Evolutionary conservation across 2,113 vertebrate genomes (phyloP).

Genomic region (Silurus glanis): DNA sequence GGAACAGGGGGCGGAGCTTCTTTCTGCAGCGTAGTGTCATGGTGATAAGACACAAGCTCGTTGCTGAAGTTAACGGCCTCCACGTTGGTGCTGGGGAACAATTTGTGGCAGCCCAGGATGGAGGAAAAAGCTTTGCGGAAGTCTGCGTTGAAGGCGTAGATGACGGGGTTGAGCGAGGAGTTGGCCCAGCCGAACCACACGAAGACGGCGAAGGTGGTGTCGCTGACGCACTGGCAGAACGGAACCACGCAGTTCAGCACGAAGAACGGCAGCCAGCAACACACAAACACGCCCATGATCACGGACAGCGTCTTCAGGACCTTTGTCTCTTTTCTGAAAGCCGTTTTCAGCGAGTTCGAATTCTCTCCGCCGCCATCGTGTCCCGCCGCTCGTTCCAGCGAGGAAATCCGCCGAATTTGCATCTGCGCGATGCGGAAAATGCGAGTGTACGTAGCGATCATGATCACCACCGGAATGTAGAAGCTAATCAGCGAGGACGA

Average conservation of each 20-base stretch:
- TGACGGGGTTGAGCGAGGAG: constrained; percentile 73
- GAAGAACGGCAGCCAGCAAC: constrained; percentile 78
- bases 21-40: constrained; percentile 68
- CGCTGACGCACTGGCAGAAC: constrained; percentile 72
- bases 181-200: constrained; percentile 78
- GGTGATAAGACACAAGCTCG: constrained; percentile 70
- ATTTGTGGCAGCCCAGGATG: constrained; percentile 64
- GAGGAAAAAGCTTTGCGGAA: constrained; percentile 71
- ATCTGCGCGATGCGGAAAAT: constrained; percentile 81
- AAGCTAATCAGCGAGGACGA: constrained; percentile 77
- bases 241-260: constrained; percentile 75
- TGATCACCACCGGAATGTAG: constrained; percentile 80
- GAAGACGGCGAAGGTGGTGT: constrained; percentile 72
- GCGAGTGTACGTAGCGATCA: constrained; percentile 79
- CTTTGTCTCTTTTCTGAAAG: constrained; percentile 81
- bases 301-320: constrained; percentile 75
- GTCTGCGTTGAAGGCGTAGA: constrained; percentile 74
- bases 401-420: constrained; percentile 79
- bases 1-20: constrained; percentile 59
- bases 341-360: constrained; percentile 66
- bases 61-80: constrained; percentile 69
- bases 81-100: constrained; percentile 61
- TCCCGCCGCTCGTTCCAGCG: constrained; percentile 75
- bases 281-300: constrained; percentile 77
- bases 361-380: constrained; percentile 61